phyloP scores from a whole-genome alignment of 1,140 invertebrate species.

The Zeugodacus cucurbitae region DNA sequence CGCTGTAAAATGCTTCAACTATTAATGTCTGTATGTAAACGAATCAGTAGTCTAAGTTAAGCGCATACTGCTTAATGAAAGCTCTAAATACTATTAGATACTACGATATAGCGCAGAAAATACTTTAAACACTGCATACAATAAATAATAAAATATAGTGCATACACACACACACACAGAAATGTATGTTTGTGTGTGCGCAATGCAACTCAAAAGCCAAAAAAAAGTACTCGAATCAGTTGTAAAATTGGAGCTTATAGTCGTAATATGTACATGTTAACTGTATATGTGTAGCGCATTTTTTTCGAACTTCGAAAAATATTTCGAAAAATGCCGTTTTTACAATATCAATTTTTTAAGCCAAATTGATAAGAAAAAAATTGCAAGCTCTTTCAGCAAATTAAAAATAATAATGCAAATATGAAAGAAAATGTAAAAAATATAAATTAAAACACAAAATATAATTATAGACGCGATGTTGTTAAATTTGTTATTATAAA shows the following conservation, averaged over 20 bases:
- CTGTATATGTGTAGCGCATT: not conserved
- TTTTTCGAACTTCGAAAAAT: no score
- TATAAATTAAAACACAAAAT: not conserved
- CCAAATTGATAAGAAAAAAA: not conserved
- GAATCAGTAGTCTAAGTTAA: not conserved
- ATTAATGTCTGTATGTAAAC: no score
- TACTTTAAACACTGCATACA: not conserved
- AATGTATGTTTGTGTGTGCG: no score
- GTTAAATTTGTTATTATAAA: not conserved
- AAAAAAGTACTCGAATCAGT: conserved; percentile 9
- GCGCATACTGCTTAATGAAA: not conserved
- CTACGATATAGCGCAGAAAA: not conserved
- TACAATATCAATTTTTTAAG: not conserved
- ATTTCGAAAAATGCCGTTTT: not conserved
- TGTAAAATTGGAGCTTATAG: conserved; percentile 38
- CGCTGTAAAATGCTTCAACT: no score
- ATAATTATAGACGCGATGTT: not conserved
- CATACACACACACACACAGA: not conserved
- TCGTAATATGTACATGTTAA: not conserved
- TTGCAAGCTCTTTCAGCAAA: not conserved
- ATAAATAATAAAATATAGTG: not conserved
- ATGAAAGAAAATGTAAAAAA: not conserved
- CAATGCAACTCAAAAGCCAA: not conserved
- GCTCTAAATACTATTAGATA: not conserved
- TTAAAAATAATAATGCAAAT: not conserved